Base-by-base conservation (phyloP, 64 coral and sea anemone species). In the Trachythela sp. region DNA sequence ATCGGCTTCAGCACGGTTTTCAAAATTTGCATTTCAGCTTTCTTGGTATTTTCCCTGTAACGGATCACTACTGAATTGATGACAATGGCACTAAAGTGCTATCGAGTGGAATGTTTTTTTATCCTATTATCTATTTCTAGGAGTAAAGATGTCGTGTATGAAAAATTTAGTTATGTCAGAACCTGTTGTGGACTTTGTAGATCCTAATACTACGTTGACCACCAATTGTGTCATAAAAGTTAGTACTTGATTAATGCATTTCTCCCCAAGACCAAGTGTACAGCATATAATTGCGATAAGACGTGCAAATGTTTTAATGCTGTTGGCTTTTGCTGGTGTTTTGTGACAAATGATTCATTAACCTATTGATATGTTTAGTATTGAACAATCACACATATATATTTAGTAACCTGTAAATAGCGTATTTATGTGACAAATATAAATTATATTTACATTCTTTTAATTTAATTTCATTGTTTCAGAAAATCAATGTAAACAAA, bases 71-170 rank as follows among this genome's bases (percentile, higher is more conserved):
- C n/a, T n/a, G n/a, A n/a, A n/a, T n/a, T n/a, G n/a, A n/a, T n/a
- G n/a, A n/a, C n/a, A n/a, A n/a, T n/a, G n/a, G n/a, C n/a, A n/a
- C n/a, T n/a, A n/a, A n/a, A n/a, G n/a, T n/a, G n/a, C n/a, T n/a
- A n/a, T n/a, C n/a, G n/a, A n/a, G n/a, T n/a, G n/a, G 43, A 64
- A 11, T 1, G 24, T 48, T 1, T 22, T 17, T 22, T 76, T 15
- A 11, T 87, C 31, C 9, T 13, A 36, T 2, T 68, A 32, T 39
- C 13, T 59, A 59, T 48, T 84, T 54, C 2, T 39, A 98, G 95
- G 95, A 17, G 92, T 98, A 30, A 94, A 94, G 87, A 98, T 98
- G 95, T 91, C 85, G 32, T 98, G 95, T 64, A 98, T 98, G 95
- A 98, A 98, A 87, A 83, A 24, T 0, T 91, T 91, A 24, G 83